Conservation (phyloP, 2,888 invertebrate species). For the Noctua janthe region DNA sequence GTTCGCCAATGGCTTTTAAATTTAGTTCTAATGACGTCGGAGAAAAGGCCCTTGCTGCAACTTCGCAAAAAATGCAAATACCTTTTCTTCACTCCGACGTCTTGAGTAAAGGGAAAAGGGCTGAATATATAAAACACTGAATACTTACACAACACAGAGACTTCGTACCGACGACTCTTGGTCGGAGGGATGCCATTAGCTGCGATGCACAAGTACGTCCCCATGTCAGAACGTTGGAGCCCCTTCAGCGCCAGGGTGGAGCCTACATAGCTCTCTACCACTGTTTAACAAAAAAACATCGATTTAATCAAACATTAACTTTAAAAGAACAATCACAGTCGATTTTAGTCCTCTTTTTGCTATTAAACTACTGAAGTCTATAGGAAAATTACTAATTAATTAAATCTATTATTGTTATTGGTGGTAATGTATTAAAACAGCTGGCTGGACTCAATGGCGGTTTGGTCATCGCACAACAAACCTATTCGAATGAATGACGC, state of each 20-base stretch:
- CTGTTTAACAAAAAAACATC: conserved; percentile 81
- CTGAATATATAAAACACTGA: neutral
- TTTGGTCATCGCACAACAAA: neutral
- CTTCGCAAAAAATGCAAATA: conserved; percentile 47
- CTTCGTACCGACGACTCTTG: conserved; percentile 95
- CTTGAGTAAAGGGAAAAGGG: conserved; percentile 8
- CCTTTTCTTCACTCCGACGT: neutral
- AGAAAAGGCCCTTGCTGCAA: conserved; percentile 35
- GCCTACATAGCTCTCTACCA: conserved; percentile 92
- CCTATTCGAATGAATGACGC: too few species aligned
- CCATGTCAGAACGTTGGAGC: conserved; percentile 95
- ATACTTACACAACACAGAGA: conserved; percentile 95
- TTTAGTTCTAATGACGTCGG: conserved; percentile 34
- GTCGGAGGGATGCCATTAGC: conserved; percentile 95
- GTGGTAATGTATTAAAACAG: neutral
- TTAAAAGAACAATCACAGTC: neutral
- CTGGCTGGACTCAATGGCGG: neutral
- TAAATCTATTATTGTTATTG: neutral
- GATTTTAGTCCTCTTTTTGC: neutral
- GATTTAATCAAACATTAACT: neutral
- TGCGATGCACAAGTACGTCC: conserved; percentile 95
- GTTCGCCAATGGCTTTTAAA: conserved; percentile 41
- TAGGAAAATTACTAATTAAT: neutral
- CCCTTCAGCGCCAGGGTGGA: conserved; percentile 93
- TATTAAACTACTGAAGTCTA: neutral